These are phyloP conservation scores for Mormyrus hasselquistii DNA, from an alignment of 2,797 vertebrate genomes.

Conservation along the genomic window DNA sequence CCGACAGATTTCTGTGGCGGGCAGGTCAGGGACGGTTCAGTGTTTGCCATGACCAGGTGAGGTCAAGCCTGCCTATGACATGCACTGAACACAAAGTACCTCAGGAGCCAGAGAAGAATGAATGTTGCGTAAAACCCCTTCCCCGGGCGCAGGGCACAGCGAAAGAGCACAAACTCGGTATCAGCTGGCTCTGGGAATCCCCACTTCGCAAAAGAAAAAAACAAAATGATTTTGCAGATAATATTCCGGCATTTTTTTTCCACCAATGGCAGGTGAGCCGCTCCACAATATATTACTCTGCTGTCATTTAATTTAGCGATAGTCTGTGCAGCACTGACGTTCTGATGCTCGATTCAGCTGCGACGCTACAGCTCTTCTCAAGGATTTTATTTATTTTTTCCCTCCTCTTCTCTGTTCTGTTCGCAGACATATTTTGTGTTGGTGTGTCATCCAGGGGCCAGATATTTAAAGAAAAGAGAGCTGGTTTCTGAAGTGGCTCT, in stretches of 20 bases:
- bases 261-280: conserved; percentile 17
- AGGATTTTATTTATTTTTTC: conserved; percentile 1
- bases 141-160: conserved; percentile 17
- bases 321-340: conserved; percentile 45
- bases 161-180: background rate
- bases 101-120: background rate
- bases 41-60: conserved; percentile 9
- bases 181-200: conserved; percentile 30
- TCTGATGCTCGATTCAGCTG: conserved; percentile 20
- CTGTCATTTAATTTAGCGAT: conserved; percentile 44
- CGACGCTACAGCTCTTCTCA: conserved; percentile 28
- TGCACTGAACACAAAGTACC: background rate
- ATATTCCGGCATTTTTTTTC: conserved; percentile 5
- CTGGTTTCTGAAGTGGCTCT: conserved; percentile 60
- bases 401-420: conserved; percentile 20
- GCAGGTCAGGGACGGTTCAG: conserved; percentile 35
- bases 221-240: conserved; percentile 18
- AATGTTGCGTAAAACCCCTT: background rate
- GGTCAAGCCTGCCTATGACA: background rate
- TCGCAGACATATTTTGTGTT: conserved; percentile 39
- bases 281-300: conserved; percentile 16
- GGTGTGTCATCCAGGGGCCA: conserved; percentile 63
- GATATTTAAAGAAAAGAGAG: conserved; percentile 66
- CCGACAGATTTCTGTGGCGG: conserved; percentile 24
- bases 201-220: conserved; percentile 13